phyloP scores from a whole-genome alignment of 2,888 invertebrate genomes.

The Spilarctia lutea region DNA sequence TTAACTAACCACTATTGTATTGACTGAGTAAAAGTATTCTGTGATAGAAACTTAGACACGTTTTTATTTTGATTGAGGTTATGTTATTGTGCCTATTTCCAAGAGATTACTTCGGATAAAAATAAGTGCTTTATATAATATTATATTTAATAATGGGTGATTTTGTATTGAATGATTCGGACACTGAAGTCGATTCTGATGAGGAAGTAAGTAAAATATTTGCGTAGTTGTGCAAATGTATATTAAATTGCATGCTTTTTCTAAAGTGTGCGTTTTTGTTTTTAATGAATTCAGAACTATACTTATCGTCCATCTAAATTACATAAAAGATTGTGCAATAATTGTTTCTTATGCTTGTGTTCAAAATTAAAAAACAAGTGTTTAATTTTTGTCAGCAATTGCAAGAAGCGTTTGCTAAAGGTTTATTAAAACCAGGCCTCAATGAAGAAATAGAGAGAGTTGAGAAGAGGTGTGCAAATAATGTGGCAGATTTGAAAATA shows the following conservation, averaged over 20 bases:
- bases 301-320: background rate
- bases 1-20: background rate
- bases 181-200: conserved; percentile 86
- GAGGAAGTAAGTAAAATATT: conserved; percentile 78
- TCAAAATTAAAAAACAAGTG: background rate
- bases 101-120: background rate
- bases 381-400: conserved; percentile 84
- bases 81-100: conserved; percentile 41
- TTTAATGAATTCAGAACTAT: background rate
- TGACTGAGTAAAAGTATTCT: too few relatives aligned
- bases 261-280: background rate
- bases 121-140: background rate
- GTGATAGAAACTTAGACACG: too few relatives aligned
- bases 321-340: background rate
- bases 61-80: conserved; percentile 25
- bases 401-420: conserved; percentile 95
- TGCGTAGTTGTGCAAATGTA: background rate
- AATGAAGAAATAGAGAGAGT: conserved; percentile 89
- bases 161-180: conserved; percentile 80
- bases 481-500: conserved; percentile 90
- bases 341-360: background rate
- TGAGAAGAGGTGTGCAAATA: conserved; percentile 89
- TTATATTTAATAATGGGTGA: conserved; percentile 67
- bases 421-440: conserved; percentile 94
- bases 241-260: background rate